Base-by-base conservation (phyloP, 2,797 vertebrate genomes). In the Lophius americanus region DNA sequence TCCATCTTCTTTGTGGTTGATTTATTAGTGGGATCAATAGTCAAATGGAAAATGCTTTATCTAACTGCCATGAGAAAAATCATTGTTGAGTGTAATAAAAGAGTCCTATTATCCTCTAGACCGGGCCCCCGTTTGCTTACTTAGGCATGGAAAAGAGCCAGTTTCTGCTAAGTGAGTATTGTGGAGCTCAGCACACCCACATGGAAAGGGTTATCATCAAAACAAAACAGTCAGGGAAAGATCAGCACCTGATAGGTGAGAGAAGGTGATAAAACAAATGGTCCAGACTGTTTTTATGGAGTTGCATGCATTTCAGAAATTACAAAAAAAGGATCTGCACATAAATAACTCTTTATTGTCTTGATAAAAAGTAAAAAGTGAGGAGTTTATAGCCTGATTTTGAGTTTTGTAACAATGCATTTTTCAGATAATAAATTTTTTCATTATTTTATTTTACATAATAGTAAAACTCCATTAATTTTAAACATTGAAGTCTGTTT, bases 161-260 rank as follows among this genome's bases (percentile, higher is more conserved):
- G 57, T 73, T 75, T 50, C 52, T 67, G 55, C 23, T 51, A n/a
- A 78, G 63, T 64, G 70, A 75, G 71, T 75, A 64, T 76, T 73
- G 44, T 73, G 51, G 55, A 73, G 67, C 60, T 70, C 54, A 62
- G 43, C 49, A 36, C 65, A 8, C 80, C 86, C 60, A 60, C 12
- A 76, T 81, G 76, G 81, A 84, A 82, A 75, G 49, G 75, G 60
- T 72, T 39, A 42, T 73, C 51, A 53, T 67, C 60, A 71, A 79
- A 81, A 51, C 69, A 73, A 80, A 79, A 76, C 62, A 83, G 60
- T 44, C n/a, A 2, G 8, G 51, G 23, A 81, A 64, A 80, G 66
- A 76, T 86, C 78, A 47, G 32, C 49, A 47, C 43, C 9, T 4
- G 66, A 86, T 73, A 74, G 60, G 52, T 60, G 56, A 67, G 59